Evolutionary conservation across 2,113 vertebrate species (phyloP), one percentile per base, ranked within the genome.

Genomic region (Coryphaenoides rupestris): DNA sequence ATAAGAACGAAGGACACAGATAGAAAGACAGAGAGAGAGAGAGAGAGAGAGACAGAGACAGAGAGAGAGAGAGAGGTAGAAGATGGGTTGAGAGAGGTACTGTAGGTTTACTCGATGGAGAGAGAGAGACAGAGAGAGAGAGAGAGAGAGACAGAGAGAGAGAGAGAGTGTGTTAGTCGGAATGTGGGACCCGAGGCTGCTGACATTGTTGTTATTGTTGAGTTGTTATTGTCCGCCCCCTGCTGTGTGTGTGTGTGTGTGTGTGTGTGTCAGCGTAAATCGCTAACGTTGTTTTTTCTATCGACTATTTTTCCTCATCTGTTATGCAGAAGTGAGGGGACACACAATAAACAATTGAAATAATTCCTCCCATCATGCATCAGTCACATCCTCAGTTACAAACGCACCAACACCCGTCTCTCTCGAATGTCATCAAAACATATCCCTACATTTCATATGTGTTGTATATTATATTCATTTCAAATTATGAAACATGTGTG

Each of bases 161-260:
- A 54, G 9, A 57, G 24, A 58, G 55, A 17, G 2, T 26, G 22
- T 53, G 50, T 53, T n/a, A 46, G 47, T 60, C 63, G 47, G 63
- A 55, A 50, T 64, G 64, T 64, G 46, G 52, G 62, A 70, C 73
- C 66, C 0, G 23, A 66, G 62, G 72, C 70, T 55, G 46, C 63
- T 58, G 3, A 16, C 3, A n/a, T 50, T 50, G 47, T 50, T 72
- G 72, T 72, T 65, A 54, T 70, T 81, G 74, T 79, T 50, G 15
- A 17, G 47, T 50, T 50, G 47, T 50, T 72, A 73, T 72, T 65
- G 57, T 69, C n/a, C 21, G 14, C 19, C 59, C 1, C 55, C 33
- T 40, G 10, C 9, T 1, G 33, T 62, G 59, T 65, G 62, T 26
- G 21, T 55, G 33, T 40, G 33, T 40, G 33, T 40, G 33, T 40